Evolutionary conservation across 1,140 invertebrate genomes (phyloP), one percentile per base, ranked within the genome.

Genomic region (Drosophila bocqueti): DNA sequence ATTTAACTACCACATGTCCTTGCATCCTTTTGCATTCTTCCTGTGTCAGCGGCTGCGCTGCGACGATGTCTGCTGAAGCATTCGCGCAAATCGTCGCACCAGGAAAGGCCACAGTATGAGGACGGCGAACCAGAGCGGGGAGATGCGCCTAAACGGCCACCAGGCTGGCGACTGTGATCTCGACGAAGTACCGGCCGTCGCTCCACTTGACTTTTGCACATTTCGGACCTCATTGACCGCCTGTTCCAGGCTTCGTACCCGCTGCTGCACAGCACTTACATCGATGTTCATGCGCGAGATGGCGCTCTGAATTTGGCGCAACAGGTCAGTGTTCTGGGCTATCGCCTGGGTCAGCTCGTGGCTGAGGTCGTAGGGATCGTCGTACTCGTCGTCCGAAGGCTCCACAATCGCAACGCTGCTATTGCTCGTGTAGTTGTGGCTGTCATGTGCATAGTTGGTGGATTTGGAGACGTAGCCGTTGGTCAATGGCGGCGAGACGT

Each of bases 371-470:
- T 96, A 94, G 21, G 96, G 96, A 93, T 97, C 96, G 67, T 95
- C 96, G 92, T 96, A 97, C 93, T 96, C 96, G 81, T 96, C 96
- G 73, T 96, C 96, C n/a, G 95, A 95, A 81, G 96, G 96, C 71
- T 94, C 76, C 89, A 93, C 75, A 92, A 94, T 94, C 21, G 94
- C 93, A 79, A 93, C 94, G 55, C 93, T 94, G 67, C 81, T 89
- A 52, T 82, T 90, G 54, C 52, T 79, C 10, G 81, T 84, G 79
- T 93, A 93, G 60, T 93, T 79, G 66, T 87, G 69, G 11, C 34
- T 29, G 21, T 86, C 76, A 7, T 79, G 83, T 29, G 21, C 59
- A 16, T 63, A 68, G 11, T 58, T 75, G 34, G 34, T 21, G 15
- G 67, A 6, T 18, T 90, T 90, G 6, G 52, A 31, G 10, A 16